Percentiles rank a stretch among this genome's conserved stretches.
These are phyloP conservation scores for Miichthys miiuy DNA, from an alignment of 2,797 vertebrate species.

Conservation along the genomic window DNA sequence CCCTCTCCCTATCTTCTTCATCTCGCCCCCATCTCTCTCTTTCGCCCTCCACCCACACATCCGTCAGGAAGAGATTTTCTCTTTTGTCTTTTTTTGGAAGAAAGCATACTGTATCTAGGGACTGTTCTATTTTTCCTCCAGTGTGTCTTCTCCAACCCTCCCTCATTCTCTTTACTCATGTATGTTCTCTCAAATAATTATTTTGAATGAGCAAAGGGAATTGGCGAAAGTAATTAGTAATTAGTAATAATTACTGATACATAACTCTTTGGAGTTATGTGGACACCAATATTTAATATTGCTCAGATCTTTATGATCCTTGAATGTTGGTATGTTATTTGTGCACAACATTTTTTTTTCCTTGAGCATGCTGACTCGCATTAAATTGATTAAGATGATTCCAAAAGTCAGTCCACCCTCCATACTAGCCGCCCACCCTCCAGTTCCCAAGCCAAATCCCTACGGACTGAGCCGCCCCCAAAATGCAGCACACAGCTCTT, in stretches of 20 bases:
- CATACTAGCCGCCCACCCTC: too few relatives aligned
- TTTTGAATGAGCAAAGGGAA: not conserved
- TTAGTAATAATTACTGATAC: not conserved
- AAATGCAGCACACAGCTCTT: too few relatives aligned
- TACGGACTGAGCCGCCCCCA: too few relatives aligned
- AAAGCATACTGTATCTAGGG: not conserved
- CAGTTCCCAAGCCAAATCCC: too few relatives aligned
- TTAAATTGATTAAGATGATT: not conserved
- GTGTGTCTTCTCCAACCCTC: not conserved
- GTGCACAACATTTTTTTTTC: not conserved
- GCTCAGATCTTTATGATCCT: not conserved
- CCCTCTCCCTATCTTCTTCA: conserved; percentile 26
- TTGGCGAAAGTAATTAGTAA: too few relatives aligned
- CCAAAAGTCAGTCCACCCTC: not conserved
- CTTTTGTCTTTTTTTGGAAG: conserved; percentile 5
- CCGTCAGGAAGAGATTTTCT: conserved; percentile 39
- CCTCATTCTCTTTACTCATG: not conserved
- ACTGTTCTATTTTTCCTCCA: not conserved
- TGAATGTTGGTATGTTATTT: not conserved
- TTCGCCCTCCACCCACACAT: conserved; percentile 26
- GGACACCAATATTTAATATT: not conserved
- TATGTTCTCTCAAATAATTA: not conserved
- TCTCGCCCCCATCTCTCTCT: conserved; percentile 26
- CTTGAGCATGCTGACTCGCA: not conserved
- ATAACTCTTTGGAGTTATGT: not conserved